Evolutionary conservation across 2,113 vertebrate genomes (phyloP).

Genomic region (Nibea coibor): DNA sequence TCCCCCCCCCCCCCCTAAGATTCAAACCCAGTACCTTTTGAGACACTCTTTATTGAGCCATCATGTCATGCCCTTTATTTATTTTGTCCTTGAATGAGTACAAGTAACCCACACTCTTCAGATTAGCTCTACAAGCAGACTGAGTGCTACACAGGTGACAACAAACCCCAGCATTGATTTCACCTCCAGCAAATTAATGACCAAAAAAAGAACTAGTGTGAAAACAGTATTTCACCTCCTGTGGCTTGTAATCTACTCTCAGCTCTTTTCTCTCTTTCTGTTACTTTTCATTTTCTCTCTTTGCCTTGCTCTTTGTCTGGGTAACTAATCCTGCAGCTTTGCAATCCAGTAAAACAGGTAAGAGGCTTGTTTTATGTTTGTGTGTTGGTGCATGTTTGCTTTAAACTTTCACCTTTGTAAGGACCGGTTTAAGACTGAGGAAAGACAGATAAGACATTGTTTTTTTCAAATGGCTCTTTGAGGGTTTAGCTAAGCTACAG

Average conservation of each 20-base stretch:
- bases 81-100: not conserved
- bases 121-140: not conserved
- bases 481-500: not conserved
- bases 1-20: no score
- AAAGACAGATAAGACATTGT: not conserved
- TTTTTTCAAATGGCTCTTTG: not conserved
- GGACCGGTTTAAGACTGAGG: not conserved
- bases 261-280: slow-evolving; percentile 14
- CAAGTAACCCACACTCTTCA: not conserved
- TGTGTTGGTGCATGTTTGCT: not conserved
- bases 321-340: slow-evolving; percentile 26
- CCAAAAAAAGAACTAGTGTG: slow-evolving; percentile 39
- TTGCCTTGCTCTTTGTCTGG: not conserved
- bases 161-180: slow-evolving; percentile 40
- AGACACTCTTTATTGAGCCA: not conserved
- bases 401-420: not conserved
- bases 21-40: not conserved
- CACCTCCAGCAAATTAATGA: slow-evolving; percentile 41
- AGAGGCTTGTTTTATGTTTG: slow-evolving; percentile 5
- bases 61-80: not conserved
- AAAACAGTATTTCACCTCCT: slow-evolving; percentile 31
- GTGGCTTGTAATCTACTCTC: slow-evolving; percentile 50
- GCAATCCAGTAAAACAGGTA: slow-evolving; percentile 6
- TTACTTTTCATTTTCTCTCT: slow-evolving; percentile 20
- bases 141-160: slow-evolving; percentile 10